Evolutionary conservation across 2,113 vertebrate species (phyloP).

Genomic region (Phalacrocorax brasilianus): DNA sequence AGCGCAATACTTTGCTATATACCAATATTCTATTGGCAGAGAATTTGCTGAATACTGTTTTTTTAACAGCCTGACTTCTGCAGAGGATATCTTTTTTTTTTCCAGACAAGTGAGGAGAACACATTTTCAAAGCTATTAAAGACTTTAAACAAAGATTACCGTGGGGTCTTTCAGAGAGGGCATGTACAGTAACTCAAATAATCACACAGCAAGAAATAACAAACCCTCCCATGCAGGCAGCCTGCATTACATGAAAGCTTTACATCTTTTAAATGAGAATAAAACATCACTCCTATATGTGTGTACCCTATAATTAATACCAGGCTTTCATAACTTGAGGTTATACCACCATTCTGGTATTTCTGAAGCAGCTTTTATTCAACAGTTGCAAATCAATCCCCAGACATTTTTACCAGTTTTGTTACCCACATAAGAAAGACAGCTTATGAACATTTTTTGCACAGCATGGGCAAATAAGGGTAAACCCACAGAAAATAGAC

Average conservation of each 20-base stretch:
- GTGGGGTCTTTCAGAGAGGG: not conserved
- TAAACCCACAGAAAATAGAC: not conserved
- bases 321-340: not conserved
- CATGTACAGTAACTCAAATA: not conserved
- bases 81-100: not conserved
- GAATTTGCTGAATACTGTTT: not conserved
- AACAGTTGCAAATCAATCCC: not conserved
- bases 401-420: not conserved
- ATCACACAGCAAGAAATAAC: not conserved
- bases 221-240: not conserved
- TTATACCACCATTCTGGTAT: not conserved
- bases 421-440: not conserved
- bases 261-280: not conserved
- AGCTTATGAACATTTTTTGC: not conserved
- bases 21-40: not conserved
- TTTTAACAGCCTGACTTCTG: not conserved
- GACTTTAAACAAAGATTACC: not conserved
- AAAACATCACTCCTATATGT: not conserved
- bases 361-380: not conserved
- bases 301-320: not conserved
- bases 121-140: not conserved
- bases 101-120: not conserved
- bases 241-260: not conserved
- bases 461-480: not conserved
- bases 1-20: not conserved